These are phyloP conservation scores for Pteria penguin DNA, from an alignment of 2,888 invertebrate genomes.

Conservation along the genomic window DNA sequence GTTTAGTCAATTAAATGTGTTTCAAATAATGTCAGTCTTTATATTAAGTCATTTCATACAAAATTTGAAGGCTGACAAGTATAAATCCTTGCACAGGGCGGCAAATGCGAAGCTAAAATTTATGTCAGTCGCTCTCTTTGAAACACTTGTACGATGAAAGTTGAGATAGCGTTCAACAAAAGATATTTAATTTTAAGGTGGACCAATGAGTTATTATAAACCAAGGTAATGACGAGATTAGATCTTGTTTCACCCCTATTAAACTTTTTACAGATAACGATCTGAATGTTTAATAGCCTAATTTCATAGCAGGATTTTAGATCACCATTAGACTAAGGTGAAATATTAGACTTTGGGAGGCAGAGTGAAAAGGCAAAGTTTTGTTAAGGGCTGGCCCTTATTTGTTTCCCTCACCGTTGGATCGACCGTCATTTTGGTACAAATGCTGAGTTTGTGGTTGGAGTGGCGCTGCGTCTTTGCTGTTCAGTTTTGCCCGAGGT, in stretches of 20 bases:
- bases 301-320: background rate
- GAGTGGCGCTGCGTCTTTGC: no score
- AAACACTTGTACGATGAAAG: slow-evolving; percentile 21
- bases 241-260: slow-evolving; percentile 28
- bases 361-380: background rate
- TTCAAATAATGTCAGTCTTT: background rate
- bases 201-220: slow-evolving; percentile 11
- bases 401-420: background rate
- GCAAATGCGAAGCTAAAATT: background rate
- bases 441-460: no score
- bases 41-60: background rate
- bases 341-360: background rate
- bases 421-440: background rate
- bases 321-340: background rate
- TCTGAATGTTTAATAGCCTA: slow-evolving; percentile 3
- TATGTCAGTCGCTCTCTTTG: slow-evolving; percentile 8
- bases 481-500: no score
- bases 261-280: slow-evolving; percentile 12
- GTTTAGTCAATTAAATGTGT: background rate
- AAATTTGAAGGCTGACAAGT: background rate
- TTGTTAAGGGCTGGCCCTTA: background rate
- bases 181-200: slow-evolving; percentile 14
- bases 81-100: background rate
- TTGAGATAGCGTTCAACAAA: background rate
- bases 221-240: slow-evolving; percentile 19